Evolutionary conservation across 1,140 invertebrate genomes (phyloP).

Genomic region (Drosophila pallidifrons): DNA sequence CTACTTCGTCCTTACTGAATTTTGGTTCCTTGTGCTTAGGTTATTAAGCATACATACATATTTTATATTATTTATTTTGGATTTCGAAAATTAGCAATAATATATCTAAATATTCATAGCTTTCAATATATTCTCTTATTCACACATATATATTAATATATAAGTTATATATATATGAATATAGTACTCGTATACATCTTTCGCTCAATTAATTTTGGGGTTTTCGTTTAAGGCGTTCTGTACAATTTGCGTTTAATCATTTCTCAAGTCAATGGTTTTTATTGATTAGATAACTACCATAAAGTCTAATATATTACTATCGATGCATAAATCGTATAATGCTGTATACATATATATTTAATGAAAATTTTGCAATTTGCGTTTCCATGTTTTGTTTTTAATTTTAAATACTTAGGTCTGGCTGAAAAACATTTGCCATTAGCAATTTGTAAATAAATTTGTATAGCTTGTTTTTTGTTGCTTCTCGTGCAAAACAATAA

Average conservation of each 20-base stretch:
- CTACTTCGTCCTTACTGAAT: slow-evolving; percentile 11
- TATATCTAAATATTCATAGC: slow-evolving; percentile 69
- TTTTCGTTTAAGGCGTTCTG: slow-evolving; percentile 78
- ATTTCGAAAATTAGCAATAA: slow-evolving; percentile 65
- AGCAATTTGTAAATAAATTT: slow-evolving; percentile 77
- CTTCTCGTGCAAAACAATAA: slow-evolving; percentile 68
- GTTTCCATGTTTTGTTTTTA: slow-evolving; percentile 25
- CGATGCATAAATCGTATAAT: slow-evolving; percentile 76
- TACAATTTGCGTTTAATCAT: slow-evolving; percentile 79
- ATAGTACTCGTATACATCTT: slow-evolving; percentile 69
- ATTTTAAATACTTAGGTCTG: slow-evolving; percentile 36
- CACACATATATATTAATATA: slow-evolving; percentile 22
- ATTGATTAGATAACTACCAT: slow-evolving; percentile 78
- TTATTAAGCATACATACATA: slow-evolving; percentile 52
- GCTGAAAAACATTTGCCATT: slow-evolving; percentile 46
- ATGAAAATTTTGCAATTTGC: slow-evolving; percentile 64
- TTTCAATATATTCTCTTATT: slow-evolving; percentile 62
- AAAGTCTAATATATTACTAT: slow-evolving; percentile 77
- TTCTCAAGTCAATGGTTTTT: slow-evolving; percentile 73
- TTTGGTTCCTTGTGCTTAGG: slow-evolving; percentile 77
- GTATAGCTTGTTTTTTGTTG: slow-evolving; percentile 36
- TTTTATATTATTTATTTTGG: slow-evolving; percentile 30
- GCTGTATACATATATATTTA: slow-evolving; percentile 59
- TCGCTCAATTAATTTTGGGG: slow-evolving; percentile 59
- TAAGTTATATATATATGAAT: slow-evolving; percentile 43